Base-by-base conservation (phyloP, 2,888 invertebrate species). In the Stenodera caucasica region DNA sequence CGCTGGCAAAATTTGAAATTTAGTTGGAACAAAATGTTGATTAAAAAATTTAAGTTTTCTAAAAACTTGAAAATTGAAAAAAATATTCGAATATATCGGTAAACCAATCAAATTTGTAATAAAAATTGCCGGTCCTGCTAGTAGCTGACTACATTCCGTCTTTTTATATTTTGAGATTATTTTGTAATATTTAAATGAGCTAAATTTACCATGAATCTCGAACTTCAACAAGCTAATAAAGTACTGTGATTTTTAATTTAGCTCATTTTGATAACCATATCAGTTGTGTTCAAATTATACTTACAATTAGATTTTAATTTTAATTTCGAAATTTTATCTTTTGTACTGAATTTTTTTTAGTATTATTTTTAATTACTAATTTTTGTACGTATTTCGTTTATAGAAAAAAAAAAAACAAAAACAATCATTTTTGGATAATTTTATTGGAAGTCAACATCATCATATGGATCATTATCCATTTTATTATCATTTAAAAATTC, bases 401-500 rank as follows among this genome's bases (percentile, higher is more conserved):
- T n/a, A n/a, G n/a, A n/a, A n/a, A n/a, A 18, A 40, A 23, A 45
- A 23, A n/a, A 12, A 2, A 30, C 3, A 30, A 6, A 30, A 6
- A 6, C 30, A 30, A 30, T 30, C 3, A 26, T 30, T 2, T 45
- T n/a, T 45, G 23, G 3, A 23, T 45, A n/a, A 21, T n/a, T 53
- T 58, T 45, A 63, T 59, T 72, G 72, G 72, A 72, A 73, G 72
- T 68, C 66, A 62, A 60, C 65, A 64, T 73, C 72, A 49, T 66
- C 65, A 55, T 75, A 74, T 9, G 72, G 74, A 54, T 70, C 73
- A 37, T 70, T 73, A 50, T 70, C 67, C 30, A 66, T 63, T 64
- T 72, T 72, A 40, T 70, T 70, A 40, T 72, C 71, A 23, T 66
- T 63, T 14, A 62, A 66, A 50, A 66, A 68, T 23, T 68, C 57